Evolutionary conservation across 2,888 invertebrate genomes (phyloP), one percentile per base, ranked within the genome.

Genomic region (Drosophila yooni): DNA sequence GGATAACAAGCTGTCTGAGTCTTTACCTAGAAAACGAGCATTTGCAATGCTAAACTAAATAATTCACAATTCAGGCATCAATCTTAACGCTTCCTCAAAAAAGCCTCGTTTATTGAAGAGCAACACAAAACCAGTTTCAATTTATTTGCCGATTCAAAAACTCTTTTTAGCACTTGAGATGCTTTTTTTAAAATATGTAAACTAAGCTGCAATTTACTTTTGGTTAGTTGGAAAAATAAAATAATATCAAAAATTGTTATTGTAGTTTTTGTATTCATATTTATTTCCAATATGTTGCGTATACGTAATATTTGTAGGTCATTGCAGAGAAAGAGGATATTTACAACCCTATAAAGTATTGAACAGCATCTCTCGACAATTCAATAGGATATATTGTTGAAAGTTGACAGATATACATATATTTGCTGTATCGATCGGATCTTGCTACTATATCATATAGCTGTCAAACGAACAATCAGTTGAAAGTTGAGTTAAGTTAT

Each of bases 221-320:
- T 2, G 38, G 1, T 40, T 10, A 10, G n/a, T n/a, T n/a, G 2
- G 4, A n/a, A 10, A 0, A 10, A 18, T 3, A n/a, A 36, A 43
- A 11, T 21, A 3, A 21, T 13, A 21, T 21, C 1, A 6, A 13
- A 46, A 21, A 7, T 21, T 3, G 3, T 21, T 46, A 1, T 15
- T 21, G 1, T 15, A 0, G 1, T 21, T 3, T 15, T 21, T 2
- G 21, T 1, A 11, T 21, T 3, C 0, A 46, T 5, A 1, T 6
- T 15, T 10, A 5, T 18, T 50, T 27, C 0, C 1, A 2, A 10
- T 27, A 25, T 6, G 7, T 8, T 56, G 56, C 56, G 56, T 56
- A 56, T 38, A 38, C 38, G 13, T 38, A 38, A 56, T 38, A 56
- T 11, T 27, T 27, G 3, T 3, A 7, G 3, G 1, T 6, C 13